phyloP scores from a whole-genome alignment of 2,113 vertebrate species.

The Oostethus manadensis region DNA sequence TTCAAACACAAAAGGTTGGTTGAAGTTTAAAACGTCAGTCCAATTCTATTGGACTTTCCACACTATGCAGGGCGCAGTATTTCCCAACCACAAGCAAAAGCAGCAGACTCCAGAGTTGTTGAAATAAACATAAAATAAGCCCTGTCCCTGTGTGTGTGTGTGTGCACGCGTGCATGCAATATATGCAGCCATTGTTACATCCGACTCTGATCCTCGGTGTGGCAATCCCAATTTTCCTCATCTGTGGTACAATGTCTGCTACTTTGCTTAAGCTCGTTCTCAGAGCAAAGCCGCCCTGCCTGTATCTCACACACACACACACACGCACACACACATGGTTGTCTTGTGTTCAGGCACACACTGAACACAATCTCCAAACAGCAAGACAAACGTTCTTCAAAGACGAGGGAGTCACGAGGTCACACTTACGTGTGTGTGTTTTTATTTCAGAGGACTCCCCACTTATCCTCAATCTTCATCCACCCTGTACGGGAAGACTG shows the following conservation, averaged over 20 bases:
- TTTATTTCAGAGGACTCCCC: not conserved
- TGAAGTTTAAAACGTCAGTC: too few species aligned
- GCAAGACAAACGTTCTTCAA: not conserved
- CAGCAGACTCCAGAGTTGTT: too few species aligned
- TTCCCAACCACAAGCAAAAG: too few species aligned
- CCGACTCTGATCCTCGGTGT: slow-evolving; percentile 22
- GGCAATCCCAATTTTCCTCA: slow-evolving; percentile 34
- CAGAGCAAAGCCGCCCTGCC: slow-evolving; percentile 20
- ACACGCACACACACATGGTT: slow-evolving; percentile 1
- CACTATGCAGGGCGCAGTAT: too few species aligned
- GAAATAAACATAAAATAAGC: too few species aligned
- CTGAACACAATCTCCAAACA: not conserved
- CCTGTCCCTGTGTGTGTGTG: not conserved
- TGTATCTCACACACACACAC: slow-evolving; percentile 11
- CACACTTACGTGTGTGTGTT: slow-evolving; percentile 11
- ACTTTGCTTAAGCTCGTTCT: slow-evolving; percentile 49
- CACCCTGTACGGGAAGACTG: not conserved
- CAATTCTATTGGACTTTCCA: too few species aligned
- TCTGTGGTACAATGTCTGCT: slow-evolving; percentile 22
- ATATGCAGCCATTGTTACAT: slow-evolving; percentile 3
- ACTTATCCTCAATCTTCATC: not conserved
- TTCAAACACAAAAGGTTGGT: too few species aligned
- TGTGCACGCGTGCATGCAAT: not conserved
- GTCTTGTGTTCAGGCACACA: slow-evolving; percentile 1
- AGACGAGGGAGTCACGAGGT: slow-evolving; percentile 9